Evolutionary conservation across 92 coral and sea anemone species (phyloP), one percentile per base, ranked within the genome.

Genomic region (Zoanthus sociatus): DNA sequence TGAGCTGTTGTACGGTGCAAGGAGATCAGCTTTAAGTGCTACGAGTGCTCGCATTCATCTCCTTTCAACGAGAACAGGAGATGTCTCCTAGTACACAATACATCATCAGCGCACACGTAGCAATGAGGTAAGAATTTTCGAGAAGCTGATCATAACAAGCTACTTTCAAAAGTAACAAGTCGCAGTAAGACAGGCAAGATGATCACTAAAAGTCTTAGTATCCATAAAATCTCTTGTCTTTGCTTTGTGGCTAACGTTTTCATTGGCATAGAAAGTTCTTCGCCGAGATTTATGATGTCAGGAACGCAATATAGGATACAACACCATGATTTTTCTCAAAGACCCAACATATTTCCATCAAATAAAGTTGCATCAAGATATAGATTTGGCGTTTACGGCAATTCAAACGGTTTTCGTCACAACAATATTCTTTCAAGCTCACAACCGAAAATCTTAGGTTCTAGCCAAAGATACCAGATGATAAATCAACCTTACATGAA

Each of bases 61-160:
- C 3, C 20, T 77, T 78, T 78, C 84, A 30, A 16, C 31, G 51
- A 1, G 60, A 33, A 30, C 31, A 11, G 48, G 44, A 61, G 84
- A n/a, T 78, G 84, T 78, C 72, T 78, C 21, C 71, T 15, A 75
- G 26, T 47, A 46, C 15, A 37, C 31, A 60, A 42, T 56, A 78
- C 7, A 18, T 17, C 71, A 61, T 58, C 84, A 78, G 60, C 37
- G 84, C 2, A 31, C 51, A 61, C 54, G 48, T 45, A 15, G 51
- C 32, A 13, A 78, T 78, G 84, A 78, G 60, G 72, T 78, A 78
- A 78, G 84, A 78, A 17, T 78, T 78, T 18, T 78, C 30, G 21
- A 17, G 14, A 56, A 58, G 11, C n/a, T 11, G 9, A 78, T 2
- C 46, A 55, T 37, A 1, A 3, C 1, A 63, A 61, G 73, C 84